These are phyloP conservation scores for Ceryle rudis DNA, from an alignment of 2,797 vertebrate genomes.

Conservation along the genomic window DNA sequence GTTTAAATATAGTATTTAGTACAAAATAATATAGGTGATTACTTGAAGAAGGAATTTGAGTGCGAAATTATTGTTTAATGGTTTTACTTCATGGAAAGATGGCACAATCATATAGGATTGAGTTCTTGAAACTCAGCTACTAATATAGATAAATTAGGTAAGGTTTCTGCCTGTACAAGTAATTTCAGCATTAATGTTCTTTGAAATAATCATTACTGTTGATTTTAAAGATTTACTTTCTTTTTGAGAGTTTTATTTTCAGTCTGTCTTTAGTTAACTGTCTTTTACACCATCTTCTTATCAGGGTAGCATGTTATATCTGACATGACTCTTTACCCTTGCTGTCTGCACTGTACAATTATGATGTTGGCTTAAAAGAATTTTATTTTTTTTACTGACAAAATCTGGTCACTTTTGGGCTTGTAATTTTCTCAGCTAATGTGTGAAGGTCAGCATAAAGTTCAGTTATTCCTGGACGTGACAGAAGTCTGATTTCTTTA, in stretches of 20 bases:
- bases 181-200: neutral
- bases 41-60: neutral
- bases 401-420: neutral
- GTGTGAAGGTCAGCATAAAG: neutral
- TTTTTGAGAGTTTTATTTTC: neutral
- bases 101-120: neutral
- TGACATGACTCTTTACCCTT: neutral
- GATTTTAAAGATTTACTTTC: neutral
- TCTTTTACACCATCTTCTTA: neutral
- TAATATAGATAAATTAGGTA: neutral
- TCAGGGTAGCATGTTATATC: neutral
- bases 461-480: neutral
- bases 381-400: neutral
- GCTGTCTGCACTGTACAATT: neutral
- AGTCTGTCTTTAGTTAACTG: neutral
- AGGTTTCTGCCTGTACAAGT: neutral
- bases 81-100: neutral
- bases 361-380: neutral
- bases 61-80: neutral
- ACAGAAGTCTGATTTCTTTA: neutral
- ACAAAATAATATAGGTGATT: neutral
- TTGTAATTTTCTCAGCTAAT: slow-evolving; percentile 40
- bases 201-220: neutral
- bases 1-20: neutral
- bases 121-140: neutral